Percentiles rank a stretch among this genome's conserved stretches.
These are phyloP conservation scores for Hipposideros armiger DNA, from an alignment of 2,113 vertebrate species.

Conservation along the genomic window DNA sequence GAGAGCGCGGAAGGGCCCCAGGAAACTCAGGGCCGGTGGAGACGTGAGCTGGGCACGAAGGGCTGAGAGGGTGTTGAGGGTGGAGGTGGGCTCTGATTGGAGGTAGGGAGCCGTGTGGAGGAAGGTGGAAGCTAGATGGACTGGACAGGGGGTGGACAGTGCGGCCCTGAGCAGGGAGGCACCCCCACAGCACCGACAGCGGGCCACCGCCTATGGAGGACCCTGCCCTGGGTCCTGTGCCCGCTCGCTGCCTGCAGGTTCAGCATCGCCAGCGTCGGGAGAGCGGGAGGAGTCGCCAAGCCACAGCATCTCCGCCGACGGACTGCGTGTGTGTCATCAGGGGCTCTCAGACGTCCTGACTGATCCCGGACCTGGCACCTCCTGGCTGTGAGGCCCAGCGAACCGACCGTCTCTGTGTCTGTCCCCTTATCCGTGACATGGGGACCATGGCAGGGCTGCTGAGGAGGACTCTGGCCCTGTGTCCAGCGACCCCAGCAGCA, in stretches of 20 bases:
- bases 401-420: not conserved
- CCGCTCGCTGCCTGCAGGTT: fast-evolving
- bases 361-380: not conserved
- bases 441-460: fast-evolving
- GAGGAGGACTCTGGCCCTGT: fast-evolving
- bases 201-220: fast-evolving
- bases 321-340: fast-evolving
- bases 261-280: fast-evolving
- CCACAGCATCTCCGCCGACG: fast-evolving
- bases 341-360: not conserved
- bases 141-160: fast-evolving
- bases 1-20: no score
- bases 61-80: no score
- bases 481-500: not conserved
- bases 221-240: fast-evolving
- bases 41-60: fast-evolving
- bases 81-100: fast-evolving
- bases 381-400: not conserved
- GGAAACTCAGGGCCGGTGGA: not conserved
- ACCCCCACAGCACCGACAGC: fast-evolving
- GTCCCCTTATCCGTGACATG: not conserved
- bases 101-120: fast-evolving
- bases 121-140: not conserved
- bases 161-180: not conserved
- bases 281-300: fast-evolving